These are phyloP conservation scores for Catalaphyllia jardinei DNA, from an alignment of 64 coral and sea anemone genomes.

Conservation along the genomic window DNA sequence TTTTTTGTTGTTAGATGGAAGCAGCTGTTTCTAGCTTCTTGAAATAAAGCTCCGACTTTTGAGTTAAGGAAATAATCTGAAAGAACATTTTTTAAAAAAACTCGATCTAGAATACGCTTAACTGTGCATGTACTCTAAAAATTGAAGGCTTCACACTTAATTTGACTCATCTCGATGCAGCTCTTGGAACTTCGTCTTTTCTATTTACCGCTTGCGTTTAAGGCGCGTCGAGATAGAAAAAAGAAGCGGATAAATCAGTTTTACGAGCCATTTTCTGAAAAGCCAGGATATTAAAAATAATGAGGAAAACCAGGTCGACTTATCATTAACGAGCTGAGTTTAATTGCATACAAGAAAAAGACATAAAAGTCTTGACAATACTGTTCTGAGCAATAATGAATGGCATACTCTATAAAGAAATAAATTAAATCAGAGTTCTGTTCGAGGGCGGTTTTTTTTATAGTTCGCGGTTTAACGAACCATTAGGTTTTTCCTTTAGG, in stretches of 20 bases:
- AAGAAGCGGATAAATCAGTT: neutral
- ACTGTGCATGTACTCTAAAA: too few species aligned
- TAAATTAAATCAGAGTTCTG: neutral
- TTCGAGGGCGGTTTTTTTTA: neutral
- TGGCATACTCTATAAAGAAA: neutral
- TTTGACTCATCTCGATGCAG: too few species aligned
- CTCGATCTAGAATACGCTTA: too few species aligned
- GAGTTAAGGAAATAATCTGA: neutral
- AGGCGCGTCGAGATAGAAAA: neutral
- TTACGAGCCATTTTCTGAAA: neutral
- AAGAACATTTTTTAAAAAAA: neutral
- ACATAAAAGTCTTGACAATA: neutral
- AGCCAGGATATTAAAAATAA: neutral
- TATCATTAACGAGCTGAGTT: neutral
- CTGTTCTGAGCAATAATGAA: neutral
- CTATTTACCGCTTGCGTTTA: neutral
- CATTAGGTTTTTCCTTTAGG: neutral
- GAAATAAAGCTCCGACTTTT: neutral
- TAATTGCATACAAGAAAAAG: conserved; percentile 13
- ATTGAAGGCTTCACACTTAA: too few species aligned
- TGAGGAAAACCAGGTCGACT: neutral
- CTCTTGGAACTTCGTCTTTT: neutral
- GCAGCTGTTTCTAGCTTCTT: neutral
- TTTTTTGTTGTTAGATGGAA: conserved; percentile 13
- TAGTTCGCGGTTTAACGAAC: neutral